Percentiles rank a stretch among this genome's conserved stretches.
Conservation (phyloP, 2,797 vertebrate genomes). For the Eulemur coronatus region DNA sequence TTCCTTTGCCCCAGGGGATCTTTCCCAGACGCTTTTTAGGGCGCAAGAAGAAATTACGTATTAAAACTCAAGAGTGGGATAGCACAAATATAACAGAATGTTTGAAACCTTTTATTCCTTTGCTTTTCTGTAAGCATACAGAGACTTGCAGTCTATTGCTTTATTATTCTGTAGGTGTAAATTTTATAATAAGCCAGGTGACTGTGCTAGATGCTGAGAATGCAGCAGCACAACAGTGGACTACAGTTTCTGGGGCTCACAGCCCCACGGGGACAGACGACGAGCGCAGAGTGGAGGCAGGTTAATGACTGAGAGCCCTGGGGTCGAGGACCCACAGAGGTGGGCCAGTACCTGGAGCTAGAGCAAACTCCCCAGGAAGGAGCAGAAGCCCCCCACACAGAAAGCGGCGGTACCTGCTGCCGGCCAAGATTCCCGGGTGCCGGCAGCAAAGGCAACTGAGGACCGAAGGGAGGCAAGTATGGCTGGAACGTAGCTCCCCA, state of each 20-base stretch:
- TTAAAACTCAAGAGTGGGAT: neutral
- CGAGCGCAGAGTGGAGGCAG: too few relatives aligned
- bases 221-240: neutral
- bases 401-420: neutral
- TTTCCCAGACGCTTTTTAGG: neutral
- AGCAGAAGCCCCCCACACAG: neutral
- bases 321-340: neutral
- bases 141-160: neutral
- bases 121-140: neutral
- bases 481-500: neutral
- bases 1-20: neutral
- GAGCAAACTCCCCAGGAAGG: too few relatives aligned
- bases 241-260: neutral
- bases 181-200: neutral
- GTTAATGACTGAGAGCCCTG: neutral
- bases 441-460: accelerated
- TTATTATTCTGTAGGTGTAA: neutral
- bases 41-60: neutral
- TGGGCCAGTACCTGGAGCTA: neutral
- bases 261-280: neutral
- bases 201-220: neutral
- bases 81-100: neutral
- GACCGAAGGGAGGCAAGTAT: neutral
- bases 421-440: too few relatives aligned
- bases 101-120: neutral